Conservation (phyloP, 2,888 invertebrate species). For the Frankliniella intonsa region DNA sequence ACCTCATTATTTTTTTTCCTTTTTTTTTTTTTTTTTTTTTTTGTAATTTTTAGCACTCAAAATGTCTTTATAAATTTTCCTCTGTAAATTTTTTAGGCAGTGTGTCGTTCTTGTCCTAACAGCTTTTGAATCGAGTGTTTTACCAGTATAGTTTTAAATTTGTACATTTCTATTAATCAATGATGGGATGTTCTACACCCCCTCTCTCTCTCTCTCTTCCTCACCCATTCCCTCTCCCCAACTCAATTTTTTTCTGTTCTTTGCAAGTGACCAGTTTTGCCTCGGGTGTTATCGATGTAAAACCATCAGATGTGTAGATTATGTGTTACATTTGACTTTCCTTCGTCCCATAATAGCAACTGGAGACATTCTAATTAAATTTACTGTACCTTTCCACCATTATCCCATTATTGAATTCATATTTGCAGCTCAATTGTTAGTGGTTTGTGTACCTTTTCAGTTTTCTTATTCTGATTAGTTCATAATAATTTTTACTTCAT, state of each 20-base stretch:
- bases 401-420: neutral
- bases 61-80: neutral
- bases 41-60: neutral
- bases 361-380: neutral
- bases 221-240: neutral
- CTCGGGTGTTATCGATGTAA: neutral
- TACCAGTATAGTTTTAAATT: neutral
- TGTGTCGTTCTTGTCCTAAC: neutral
- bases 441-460: neutral
- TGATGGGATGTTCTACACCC: neutral
- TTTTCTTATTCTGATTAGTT: neutral
- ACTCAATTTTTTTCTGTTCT: neutral
- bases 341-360: neutral
- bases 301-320: neutral
- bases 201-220: neutral
- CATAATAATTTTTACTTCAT: neutral
- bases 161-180: neutral
- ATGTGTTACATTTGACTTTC: neutral
- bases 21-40: neutral
- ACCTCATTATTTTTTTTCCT: neutral
- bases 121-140: neutral
- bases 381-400: too few relatives aligned
- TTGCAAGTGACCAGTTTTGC: neutral
- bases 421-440: neutral
- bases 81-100: neutral